These are phyloP conservation scores for Melieria crassipennis DNA, from an alignment of 2,888 invertebrate genomes.

Conservation along the genomic window DNA sequence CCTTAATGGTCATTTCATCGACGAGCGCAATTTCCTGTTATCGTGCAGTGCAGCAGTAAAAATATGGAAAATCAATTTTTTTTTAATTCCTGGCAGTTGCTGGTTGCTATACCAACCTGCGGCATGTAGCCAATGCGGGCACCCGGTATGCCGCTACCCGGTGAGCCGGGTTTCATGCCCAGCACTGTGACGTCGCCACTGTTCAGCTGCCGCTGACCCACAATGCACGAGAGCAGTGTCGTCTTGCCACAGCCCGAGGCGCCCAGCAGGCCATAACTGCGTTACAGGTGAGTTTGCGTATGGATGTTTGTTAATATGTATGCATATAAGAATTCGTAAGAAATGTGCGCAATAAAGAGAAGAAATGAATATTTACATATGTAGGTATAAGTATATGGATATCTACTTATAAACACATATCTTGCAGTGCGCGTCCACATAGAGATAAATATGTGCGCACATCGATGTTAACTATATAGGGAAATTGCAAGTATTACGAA, in stretches of 20 bases:
- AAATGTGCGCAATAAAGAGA: too few relatives aligned
- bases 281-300: neutral
- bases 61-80: neutral
- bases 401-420: too few relatives aligned
- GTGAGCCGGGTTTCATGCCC: constrained; percentile 76
- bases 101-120: constrained; percentile 66
- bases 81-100: neutral
- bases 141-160: constrained; percentile 76
- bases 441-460: too few relatives aligned
- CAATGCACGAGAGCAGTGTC: constrained; percentile 84
- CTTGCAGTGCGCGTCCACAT: too few relatives aligned
- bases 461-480: too few relatives aligned
- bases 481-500: too few relatives aligned
- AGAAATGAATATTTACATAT: too few relatives aligned
- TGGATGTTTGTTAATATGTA: neutral
- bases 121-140: constrained; percentile 88
- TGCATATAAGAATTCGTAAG: neutral
- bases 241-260: constrained; percentile 94
- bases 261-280: constrained; percentile 85
- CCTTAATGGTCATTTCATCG: constrained; percentile 82
- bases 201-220: constrained; percentile 79
- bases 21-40: constrained; percentile 80
- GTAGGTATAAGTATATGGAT: too few relatives aligned
- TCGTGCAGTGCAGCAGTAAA: neutral
- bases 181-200: constrained; percentile 80